Conservation (phyloP, 2,113 vertebrate genomes). For the Gymnobelideus leadbeateri region DNA sequence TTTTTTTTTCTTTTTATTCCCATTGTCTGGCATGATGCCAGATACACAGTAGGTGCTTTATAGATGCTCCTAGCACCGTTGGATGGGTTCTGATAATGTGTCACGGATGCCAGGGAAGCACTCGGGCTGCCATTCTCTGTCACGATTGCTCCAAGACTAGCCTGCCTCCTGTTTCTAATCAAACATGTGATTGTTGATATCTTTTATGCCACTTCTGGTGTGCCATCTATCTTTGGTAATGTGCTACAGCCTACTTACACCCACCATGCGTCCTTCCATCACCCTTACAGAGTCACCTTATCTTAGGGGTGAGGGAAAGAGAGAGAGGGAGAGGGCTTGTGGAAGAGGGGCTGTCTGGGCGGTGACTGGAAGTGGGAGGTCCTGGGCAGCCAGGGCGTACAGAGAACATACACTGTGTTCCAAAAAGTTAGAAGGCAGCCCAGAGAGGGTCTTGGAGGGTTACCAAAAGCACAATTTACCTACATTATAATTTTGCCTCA, state of each 20-base stretch:
- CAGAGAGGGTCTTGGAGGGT: neutral
- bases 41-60: neutral
- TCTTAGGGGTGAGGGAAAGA: neutral
- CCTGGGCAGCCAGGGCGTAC: neutral
- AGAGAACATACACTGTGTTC: neutral
- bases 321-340: neutral
- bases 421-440: neutral
- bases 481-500: neutral
- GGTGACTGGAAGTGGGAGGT: neutral
- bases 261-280: slow-evolving; percentile 1
- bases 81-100: neutral
- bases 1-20: neutral
- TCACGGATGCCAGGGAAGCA: neutral
- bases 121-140: neutral
- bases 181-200: neutral
- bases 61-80: neutral
- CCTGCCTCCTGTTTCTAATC: slow-evolving; percentile 5
- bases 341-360: neutral
- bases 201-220: neutral
- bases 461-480: neutral
- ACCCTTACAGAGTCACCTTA: neutral
- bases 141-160: neutral
- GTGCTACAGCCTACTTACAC: neutral
- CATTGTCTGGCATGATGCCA: neutral
- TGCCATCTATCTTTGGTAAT: slow-evolving; percentile 1